These are phyloP conservation scores for Anabas testudineus DNA, from an alignment of 2,797 vertebrate genomes.

Conservation along the genomic window DNA sequence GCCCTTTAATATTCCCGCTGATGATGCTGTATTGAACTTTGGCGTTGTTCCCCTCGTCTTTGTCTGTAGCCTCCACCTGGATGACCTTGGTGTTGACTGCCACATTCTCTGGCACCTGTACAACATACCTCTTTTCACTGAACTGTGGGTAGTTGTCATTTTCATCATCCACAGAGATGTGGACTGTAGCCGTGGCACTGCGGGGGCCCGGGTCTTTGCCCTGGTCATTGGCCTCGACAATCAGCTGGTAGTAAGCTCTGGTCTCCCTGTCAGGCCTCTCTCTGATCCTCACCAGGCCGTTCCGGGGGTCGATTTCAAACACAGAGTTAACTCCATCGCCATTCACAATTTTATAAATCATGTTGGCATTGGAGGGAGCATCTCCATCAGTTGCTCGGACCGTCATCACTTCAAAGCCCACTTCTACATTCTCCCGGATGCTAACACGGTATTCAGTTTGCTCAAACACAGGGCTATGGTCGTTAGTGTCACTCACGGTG, in stretches of 20 bases:
- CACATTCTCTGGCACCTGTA: slow-evolving; percentile 92
- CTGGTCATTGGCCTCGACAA: slow-evolving; percentile 97
- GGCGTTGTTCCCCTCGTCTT: slow-evolving; percentile 93
- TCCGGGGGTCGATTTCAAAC: slow-evolving; percentile 93
- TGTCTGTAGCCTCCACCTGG: slow-evolving; percentile 93
- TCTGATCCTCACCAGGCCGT: slow-evolving; percentile 91
- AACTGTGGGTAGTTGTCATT: slow-evolving; percentile 99
- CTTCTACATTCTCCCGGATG: slow-evolving; percentile 94
- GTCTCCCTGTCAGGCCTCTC: slow-evolving; percentile 91
- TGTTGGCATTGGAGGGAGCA: slow-evolving; percentile 94
- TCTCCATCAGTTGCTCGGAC: slow-evolving; percentile 95
- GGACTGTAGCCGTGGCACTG: slow-evolving; percentile 91
- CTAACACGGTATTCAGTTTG: slow-evolving; percentile 91
- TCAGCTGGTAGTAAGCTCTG: slow-evolving; percentile 88
- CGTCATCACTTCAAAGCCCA: slow-evolving; percentile 95
- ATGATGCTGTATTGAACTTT: slow-evolving; percentile 97
- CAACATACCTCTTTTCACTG: slow-evolving; percentile 92
- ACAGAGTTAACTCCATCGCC: slow-evolving; percentile 80
- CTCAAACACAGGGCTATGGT: slow-evolving; percentile 94
- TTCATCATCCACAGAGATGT: slow-evolving; percentile 94
- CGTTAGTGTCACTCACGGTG: slow-evolving; percentile 96
- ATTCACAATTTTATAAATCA: slow-evolving; percentile 94
- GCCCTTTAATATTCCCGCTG: slow-evolving; percentile 94
- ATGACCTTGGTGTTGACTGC: slow-evolving; percentile 90
- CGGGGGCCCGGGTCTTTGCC: slow-evolving; percentile 93